These are phyloP conservation scores for Corythornis vintsioides DNA, from an alignment of 2,113 vertebrate species.

Conservation along the genomic window DNA sequence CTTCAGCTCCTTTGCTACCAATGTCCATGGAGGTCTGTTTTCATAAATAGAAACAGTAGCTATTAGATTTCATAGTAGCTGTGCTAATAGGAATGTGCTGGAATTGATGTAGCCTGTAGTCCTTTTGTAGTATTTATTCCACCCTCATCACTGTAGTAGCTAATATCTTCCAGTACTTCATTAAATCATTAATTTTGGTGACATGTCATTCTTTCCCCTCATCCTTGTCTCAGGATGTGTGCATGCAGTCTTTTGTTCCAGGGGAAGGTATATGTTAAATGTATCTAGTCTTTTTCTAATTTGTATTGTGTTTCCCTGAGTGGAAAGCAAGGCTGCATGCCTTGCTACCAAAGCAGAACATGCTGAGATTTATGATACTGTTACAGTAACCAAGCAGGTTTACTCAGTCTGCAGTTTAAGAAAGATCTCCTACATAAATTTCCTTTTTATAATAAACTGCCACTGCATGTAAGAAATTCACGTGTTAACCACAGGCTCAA, in stretches of 20 bases:
- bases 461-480: background rate
- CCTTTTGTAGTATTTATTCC: conserved; percentile 58
- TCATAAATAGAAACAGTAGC: conserved; percentile 62
- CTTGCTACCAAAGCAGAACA: background rate
- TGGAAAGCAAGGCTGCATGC: background rate
- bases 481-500: background rate
- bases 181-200: conserved; percentile 60
- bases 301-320: background rate
- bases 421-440: background rate
- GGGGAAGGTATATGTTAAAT: conserved; percentile 23
- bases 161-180: conserved; percentile 51
- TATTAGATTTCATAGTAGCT: conserved; percentile 63
- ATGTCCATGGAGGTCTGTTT: conserved; percentile 64
- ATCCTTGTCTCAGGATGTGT: conserved; percentile 42
- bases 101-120: conserved; percentile 62
- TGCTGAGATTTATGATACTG: background rate
- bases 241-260: conserved; percentile 57
- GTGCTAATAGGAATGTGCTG: conserved; percentile 60
- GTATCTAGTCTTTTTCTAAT: background rate
- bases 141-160: conserved; percentile 46
- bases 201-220: background rate
- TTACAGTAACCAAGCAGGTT: background rate
- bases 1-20: conserved; percentile 60
- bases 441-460: background rate
- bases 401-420: background rate